Conservation (phyloP, 2,888 invertebrate species). For the Leucophora obtusa region DNA sequence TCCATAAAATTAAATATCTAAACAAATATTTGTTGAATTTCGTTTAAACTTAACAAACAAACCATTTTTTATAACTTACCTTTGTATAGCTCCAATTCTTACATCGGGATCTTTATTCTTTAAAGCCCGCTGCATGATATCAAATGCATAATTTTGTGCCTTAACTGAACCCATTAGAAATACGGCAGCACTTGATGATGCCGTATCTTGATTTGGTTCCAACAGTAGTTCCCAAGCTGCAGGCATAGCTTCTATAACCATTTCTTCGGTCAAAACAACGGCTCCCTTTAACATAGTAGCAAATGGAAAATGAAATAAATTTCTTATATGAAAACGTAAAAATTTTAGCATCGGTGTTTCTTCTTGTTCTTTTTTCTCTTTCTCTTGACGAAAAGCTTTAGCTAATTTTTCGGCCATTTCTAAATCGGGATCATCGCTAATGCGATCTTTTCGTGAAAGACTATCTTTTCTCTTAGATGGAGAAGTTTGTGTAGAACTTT, state of each 20-base stretch:
- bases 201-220: constrained; percentile 92
- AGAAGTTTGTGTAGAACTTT: constrained; percentile 87
- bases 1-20: constrained; percentile 96
- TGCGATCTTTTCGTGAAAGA: constrained; percentile 83
- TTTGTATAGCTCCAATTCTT: constrained; percentile 89
- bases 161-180: constrained; percentile 96
- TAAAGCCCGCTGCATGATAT: constrained; percentile 92
- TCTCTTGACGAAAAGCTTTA: constrained; percentile 75
- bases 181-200: constrained; percentile 90
- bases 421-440: constrained; percentile 77
- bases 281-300: constrained; percentile 93
- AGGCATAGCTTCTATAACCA: constrained; percentile 91
- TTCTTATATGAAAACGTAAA: constrained; percentile 88
- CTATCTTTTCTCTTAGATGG: constrained; percentile 89
- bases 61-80: constrained; percentile 77
- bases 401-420: constrained; percentile 76
- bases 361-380: constrained; percentile 81
- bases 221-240: constrained; percentile 97
- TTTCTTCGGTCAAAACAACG: constrained; percentile 91
- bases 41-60: no score
- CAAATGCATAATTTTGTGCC: constrained; percentile 92
- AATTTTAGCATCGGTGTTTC: constrained; percentile 87
- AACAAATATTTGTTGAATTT: not conserved
- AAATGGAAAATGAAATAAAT: constrained; percentile 93
- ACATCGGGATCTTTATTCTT: constrained; percentile 90